A percentile compares a stretch with the other conserved stretches of the same genome.
Conservation (phyloP, 2,797 vertebrate genomes). For the Caiman crocodilus region DNA sequence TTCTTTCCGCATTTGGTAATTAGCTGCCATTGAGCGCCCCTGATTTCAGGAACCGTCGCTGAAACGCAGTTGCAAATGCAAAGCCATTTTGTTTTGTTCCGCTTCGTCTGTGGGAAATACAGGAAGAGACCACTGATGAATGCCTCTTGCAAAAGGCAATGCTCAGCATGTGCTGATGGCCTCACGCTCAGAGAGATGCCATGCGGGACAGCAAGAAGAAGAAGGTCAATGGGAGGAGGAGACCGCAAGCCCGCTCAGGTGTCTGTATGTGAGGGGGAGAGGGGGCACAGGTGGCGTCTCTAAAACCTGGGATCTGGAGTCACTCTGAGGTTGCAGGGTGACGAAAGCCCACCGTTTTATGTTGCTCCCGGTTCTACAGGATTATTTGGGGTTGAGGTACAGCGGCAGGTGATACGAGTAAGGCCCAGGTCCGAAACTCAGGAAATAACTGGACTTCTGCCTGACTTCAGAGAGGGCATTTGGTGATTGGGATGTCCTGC, state of each 20-base stretch:
- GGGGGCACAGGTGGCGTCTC: neutral
- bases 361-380: no score
- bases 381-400: neutral
- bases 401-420: neutral
- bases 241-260: rapidly evolving
- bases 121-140: neutral
- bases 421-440: neutral
- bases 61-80: neutral
- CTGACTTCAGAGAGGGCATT: neutral
- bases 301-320: neutral
- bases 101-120: neutral
- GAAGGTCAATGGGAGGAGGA: rapidly evolving
- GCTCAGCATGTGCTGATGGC: neutral
- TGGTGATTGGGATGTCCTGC: no score
- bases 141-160: neutral
- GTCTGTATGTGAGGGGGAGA: neutral
- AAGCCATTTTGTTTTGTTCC: neutral
- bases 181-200: no score
- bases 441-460: neutral
- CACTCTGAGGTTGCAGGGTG: neutral
- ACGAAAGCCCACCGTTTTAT: no score
- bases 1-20: neutral
- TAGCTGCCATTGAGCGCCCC: neutral
- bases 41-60: neutral
- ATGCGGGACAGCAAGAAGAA: no score